Evolutionary conservation across 2,888 invertebrate species (phyloP).

Genomic region (Eupithecia inturbata): DNA sequence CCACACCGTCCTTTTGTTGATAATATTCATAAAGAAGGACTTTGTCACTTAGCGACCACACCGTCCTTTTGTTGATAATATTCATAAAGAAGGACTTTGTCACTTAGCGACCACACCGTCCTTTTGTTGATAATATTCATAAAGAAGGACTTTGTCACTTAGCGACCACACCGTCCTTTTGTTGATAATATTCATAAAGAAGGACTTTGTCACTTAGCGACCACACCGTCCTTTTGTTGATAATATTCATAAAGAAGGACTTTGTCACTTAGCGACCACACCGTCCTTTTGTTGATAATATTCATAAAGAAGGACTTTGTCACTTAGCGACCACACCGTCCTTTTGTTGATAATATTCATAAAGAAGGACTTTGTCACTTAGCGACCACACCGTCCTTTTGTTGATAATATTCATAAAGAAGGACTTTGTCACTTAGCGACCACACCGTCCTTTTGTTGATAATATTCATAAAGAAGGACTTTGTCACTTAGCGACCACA

Average conservation of each 20-base stretch:
- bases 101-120: too few species aligned
- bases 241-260: too few species aligned
- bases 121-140: not conserved
- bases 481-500: not conserved
- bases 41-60: not conserved
- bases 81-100: not conserved
- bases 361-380: not conserved
- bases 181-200: not conserved
- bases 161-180: too few species aligned
- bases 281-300: not conserved
- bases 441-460: not conserved
- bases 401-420: not conserved
- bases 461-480: too few species aligned
- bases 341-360: not conserved
- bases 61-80: not conserved
- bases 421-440: not conserved
- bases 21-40: too few species aligned
- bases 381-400: too few species aligned
- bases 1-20: too few species aligned
- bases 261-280: not conserved
- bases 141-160: not conserved
- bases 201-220: not conserved
- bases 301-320: not conserved
- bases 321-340: too few species aligned
- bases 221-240: not conserved